Evolutionary conservation across 1,140 invertebrate species (phyloP), one percentile per base, ranked within the genome.

Genomic region (Drosophila sp.): DNA sequence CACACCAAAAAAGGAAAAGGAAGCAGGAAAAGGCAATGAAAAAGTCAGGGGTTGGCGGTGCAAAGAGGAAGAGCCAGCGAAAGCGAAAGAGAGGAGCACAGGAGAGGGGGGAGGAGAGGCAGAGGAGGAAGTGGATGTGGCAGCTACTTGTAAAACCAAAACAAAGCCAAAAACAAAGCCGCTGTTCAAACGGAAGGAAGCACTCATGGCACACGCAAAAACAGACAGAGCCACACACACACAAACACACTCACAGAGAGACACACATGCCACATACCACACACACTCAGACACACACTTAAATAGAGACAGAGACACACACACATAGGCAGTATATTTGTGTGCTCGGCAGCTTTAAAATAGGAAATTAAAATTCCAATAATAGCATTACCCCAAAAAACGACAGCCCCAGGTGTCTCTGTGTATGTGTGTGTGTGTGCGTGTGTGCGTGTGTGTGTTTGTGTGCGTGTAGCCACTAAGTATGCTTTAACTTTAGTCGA

Each of bases 361-460:
- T 87, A 77, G 78, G 82, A 86, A 86, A 86, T 86, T 86, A 86
- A 86, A 86, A 86, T 87, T 87, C 82, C 82, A 86, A 86, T 87
- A 87, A 86, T 82, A 82, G 75, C 82, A 79, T 73, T 64, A 70
- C 56, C 57, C 50, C 16, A 40, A 16, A 43, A 32, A 40, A 40
- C 9, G 13, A 43, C 36, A 59, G 27, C 34, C 18, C 7, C 54
- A 53, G 57, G 18, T 57, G 43, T 2, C 1, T 21, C 69, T 18
- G 50, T 61, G 61, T 34, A 48, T 34, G 46, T 65, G 70, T 61
- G 67, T 50, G 54, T 57, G 36, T 65, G 45, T 62, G 56, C 67
- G 59, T 69, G 64, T 64, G 46, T 18, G 41, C 46, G 50, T 48
- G 51, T 25, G 34, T 57, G 65, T 64, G 63, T 46, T 5, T 29